These are phyloP conservation scores for Calliopsis andreniformis DNA, from an alignment of 1,140 invertebrate species.

Conservation along the genomic window DNA sequence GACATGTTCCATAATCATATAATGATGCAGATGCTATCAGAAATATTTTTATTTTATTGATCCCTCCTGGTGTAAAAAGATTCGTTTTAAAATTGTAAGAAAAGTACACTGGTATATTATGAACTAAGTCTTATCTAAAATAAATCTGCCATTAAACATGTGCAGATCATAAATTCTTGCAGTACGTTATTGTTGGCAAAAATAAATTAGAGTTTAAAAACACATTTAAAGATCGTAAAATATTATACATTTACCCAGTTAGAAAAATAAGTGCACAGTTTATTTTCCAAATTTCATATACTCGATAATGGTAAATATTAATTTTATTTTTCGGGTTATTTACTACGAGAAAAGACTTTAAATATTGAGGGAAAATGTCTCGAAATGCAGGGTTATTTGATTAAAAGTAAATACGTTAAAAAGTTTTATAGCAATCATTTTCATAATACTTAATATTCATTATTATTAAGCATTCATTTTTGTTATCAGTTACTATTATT, in stretches of 20 bases:
- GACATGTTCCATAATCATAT: constrained; percentile 66
- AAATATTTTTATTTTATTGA: constrained; percentile 63
- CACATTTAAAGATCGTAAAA: constrained; percentile 37
- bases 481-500: constrained; percentile 45
- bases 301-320: constrained; percentile 15
- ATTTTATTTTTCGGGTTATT: constrained; percentile 37
- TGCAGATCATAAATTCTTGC: constrained; percentile 45
- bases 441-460: constrained; percentile 18
- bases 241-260: constrained; percentile 39
- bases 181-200: constrained; percentile 50
- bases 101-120: constrained; percentile 61
- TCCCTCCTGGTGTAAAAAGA: constrained; percentile 48
- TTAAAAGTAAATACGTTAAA: constrained; percentile 16
- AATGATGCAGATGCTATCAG: constrained; percentile 67
- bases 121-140: constrained; percentile 50
- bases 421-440: constrained; percentile 13
- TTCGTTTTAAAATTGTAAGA: constrained; percentile 57
- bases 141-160: constrained; percentile 48
- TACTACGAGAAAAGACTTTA: constrained; percentile 13
- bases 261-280: constrained; percentile 25
- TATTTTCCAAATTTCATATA: constrained; percentile 25
- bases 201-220: constrained; percentile 57
- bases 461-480: constrained; percentile 18
- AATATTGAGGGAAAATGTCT: constrained; percentile 2
- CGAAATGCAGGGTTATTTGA: not conserved